phyloP scores from a whole-genome alignment of 2,113 vertebrate genomes.

The Artemisiospiza belli region DNA sequence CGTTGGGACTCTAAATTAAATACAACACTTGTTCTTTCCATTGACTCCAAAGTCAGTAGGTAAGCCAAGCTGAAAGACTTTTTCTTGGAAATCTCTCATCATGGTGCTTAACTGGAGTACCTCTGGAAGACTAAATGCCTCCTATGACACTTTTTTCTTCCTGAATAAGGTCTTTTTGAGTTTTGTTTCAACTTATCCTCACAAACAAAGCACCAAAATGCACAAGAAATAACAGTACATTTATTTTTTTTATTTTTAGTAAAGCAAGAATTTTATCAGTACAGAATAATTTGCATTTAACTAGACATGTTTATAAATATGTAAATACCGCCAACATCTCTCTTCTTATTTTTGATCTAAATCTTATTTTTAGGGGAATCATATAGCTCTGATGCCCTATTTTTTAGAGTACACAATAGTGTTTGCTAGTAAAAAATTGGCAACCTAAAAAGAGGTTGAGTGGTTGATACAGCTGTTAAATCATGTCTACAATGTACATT shows the following conservation, averaged over 20 bases:
- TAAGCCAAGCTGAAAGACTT: not conserved
- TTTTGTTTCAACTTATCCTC: not conserved
- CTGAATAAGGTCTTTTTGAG: not conserved
- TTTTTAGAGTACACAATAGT: not conserved
- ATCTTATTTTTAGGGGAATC: not conserved
- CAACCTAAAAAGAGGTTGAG: not conserved
- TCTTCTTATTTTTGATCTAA: not conserved
- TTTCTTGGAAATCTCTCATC: not conserved
- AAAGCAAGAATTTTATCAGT: not conserved
- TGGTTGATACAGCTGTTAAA: not conserved
- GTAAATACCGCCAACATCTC: not conserved
- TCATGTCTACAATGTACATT: not conserved
- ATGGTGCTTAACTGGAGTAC: not conserved
- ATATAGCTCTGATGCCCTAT: not conserved
- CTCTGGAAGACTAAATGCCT: not conserved
- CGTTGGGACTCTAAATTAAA: not conserved
- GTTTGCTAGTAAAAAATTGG: not conserved
- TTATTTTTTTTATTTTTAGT: not conserved
- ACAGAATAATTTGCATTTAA: not conserved
- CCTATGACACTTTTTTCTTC: not conserved
- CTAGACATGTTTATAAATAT: not conserved
- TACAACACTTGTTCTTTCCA: not conserved
- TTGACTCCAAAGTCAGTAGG: not conserved
- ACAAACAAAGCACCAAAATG: not conserved
- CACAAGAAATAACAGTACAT: not conserved